Evolutionary conservation across 2,888 invertebrate genomes (phyloP).

Genomic region (Monochamus alternatus): DNA sequence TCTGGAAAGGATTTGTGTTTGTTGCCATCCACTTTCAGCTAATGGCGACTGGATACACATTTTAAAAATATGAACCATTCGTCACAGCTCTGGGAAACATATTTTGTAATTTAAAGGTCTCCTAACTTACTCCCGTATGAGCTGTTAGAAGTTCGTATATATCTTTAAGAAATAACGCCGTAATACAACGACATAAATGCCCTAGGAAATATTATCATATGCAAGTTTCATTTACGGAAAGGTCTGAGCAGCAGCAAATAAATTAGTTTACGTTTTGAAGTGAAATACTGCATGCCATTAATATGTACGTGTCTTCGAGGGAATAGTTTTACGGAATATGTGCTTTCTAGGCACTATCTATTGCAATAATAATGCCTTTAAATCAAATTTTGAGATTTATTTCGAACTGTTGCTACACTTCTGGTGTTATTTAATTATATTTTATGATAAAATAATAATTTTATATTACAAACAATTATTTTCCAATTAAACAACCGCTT

Average conservation of each 20-base stretch:
- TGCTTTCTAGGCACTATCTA: neutral
- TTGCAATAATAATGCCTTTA: no score
- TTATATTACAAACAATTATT: no score
- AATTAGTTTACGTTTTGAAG: conserved; percentile 22
- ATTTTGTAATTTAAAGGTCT: neutral
- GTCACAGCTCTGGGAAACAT: neutral
- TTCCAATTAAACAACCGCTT: no score
- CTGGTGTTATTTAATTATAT: no score
- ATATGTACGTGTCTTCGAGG: neutral
- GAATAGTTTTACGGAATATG: conserved; percentile 4
- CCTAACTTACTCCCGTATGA: conserved; percentile 3
- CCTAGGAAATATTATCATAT: conserved; percentile 17
- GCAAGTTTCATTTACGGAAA: conserved; percentile 25
- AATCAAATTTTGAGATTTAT: no score
- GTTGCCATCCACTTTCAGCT: no score
- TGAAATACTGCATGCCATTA: conserved; percentile 11
- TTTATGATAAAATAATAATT: no score
- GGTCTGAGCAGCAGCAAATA: conserved; percentile 11
- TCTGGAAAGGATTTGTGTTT: no score
- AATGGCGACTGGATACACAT: no score
- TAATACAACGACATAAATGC: conserved; percentile 13
- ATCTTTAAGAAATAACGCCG: conserved; percentile 20
- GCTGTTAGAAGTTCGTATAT: conserved; percentile 3
- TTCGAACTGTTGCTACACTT: no score
- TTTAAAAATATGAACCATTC: no score